Evolutionary conservation across 2,888 invertebrate species (phyloP).

Genomic region (Formica aserva): DNA sequence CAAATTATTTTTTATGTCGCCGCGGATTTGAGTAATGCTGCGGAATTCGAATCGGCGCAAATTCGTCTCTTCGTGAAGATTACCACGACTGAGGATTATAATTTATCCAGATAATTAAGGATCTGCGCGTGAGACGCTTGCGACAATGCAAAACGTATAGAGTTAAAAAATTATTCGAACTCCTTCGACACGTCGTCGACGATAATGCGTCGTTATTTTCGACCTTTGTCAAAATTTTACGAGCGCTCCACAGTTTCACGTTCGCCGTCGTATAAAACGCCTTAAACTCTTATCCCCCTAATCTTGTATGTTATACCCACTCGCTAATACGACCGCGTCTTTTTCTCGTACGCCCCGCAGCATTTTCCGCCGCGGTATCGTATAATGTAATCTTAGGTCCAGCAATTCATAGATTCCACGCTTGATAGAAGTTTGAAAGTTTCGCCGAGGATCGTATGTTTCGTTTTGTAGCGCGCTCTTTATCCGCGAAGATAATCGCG

Average conservation of each 20-base stretch:
- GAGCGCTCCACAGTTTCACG: conserved; percentile 64
- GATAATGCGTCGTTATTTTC: background rate
- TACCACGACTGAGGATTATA: conserved; percentile 25
- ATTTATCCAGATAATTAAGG: conserved; percentile 33
- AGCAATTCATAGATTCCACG: conserved; percentile 71
- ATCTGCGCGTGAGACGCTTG: background rate
- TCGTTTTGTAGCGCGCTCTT: conserved; percentile 38
- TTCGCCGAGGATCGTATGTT: conserved; percentile 59
- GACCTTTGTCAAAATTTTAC: conserved; percentile 72
- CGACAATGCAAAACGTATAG: background rate
- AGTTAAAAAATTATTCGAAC: background rate
- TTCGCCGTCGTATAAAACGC: conserved; percentile 68
- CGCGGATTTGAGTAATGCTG: background rate
- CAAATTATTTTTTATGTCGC: conserved; percentile 46
- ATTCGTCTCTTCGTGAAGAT: background rate
- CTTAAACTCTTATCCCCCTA: conserved; percentile 70
- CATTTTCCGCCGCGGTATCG: conserved; percentile 65
- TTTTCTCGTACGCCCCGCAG: conserved; percentile 56
- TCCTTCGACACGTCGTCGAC: background rate
- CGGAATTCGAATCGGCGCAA: background rate
- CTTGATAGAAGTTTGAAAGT: conserved; percentile 69
- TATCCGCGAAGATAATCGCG: conserved; percentile 50
- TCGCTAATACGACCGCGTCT: conserved; percentile 71
- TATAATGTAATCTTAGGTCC: conserved; percentile 70
- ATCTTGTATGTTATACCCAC: conserved; percentile 72